phyloP scores from a whole-genome alignment of 2,888 invertebrate genomes.

The Catocala fraxini region DNA sequence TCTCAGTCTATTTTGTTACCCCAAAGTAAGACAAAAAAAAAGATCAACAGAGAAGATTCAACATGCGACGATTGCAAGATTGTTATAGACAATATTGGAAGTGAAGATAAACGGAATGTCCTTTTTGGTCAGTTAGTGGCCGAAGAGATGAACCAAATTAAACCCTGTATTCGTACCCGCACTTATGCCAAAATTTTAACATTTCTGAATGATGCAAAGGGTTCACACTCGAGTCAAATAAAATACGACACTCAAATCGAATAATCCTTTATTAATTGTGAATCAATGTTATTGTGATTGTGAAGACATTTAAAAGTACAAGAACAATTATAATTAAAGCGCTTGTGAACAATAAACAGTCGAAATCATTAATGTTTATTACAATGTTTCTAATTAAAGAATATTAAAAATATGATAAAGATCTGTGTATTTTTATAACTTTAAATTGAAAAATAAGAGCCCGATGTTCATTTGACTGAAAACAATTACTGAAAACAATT shows the following conservation, averaged over 20 bases:
- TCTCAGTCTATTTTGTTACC: constrained; percentile 19
- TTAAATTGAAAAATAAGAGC: too few relatives aligned
- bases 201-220: constrained; percentile 19
- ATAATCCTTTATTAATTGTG: constrained; percentile 15
- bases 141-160: constrained; percentile 16
- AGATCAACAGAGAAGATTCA: neutral
- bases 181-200: constrained; percentile 18
- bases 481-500: too few relatives aligned
- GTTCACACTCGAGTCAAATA: constrained; percentile 19
- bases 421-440: constrained; percentile 16
- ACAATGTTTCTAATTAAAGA: constrained; percentile 16
- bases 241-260: constrained; percentile 19
- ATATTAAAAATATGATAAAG: constrained; percentile 16
- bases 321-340: constrained; percentile 14
- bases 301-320: constrained; percentile 18
- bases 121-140: constrained; percentile 18
- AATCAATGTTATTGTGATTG: constrained; percentile 14
- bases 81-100: neutral
- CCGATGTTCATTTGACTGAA: too few relatives aligned
- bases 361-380: too few relatives aligned
- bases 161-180: constrained; percentile 21
- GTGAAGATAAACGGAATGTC: too few relatives aligned
- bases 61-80: too few relatives aligned
- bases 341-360: constrained; percentile 12
- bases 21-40: constrained; percentile 9